Evolutionary conservation across 2,888 invertebrate genomes (phyloP).

Genomic region (Chymomyza caudatula): DNA sequence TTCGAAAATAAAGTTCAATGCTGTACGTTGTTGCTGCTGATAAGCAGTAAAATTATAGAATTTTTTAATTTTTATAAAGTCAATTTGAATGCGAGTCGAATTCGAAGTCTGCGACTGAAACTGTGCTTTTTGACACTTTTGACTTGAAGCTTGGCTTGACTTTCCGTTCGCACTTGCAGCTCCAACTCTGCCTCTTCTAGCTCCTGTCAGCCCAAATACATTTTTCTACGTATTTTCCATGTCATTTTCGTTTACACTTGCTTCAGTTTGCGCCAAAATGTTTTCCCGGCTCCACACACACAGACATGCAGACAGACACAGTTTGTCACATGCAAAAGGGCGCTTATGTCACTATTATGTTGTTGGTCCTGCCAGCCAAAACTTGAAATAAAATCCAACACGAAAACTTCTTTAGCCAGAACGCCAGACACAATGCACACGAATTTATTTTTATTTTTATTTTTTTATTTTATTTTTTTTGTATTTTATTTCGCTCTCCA

Average conservation of each 20-base stretch:
- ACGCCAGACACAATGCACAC: constrained; percentile 28
- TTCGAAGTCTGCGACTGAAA: not conserved
- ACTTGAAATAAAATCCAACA: not conserved
- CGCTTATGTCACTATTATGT: constrained; percentile 38
- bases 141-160: not conserved
- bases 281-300: too few species aligned
- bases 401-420: constrained; percentile 12
- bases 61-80: not conserved
- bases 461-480: constrained; percentile 25
- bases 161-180: constrained; percentile 12
- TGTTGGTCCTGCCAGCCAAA: not conserved
- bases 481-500: constrained; percentile 24
- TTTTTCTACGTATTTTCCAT: constrained; percentile 73
- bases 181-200: constrained; percentile 1
- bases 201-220: constrained; percentile 46
- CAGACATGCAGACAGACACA: not conserved
- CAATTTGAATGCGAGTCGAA: not conserved
- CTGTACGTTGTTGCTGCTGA: not conserved
- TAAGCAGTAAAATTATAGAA: not conserved
- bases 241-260: constrained; percentile 60
- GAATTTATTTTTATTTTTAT: constrained; percentile 32
- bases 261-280: constrained; percentile 61
- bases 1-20: not conserved
- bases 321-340: constrained; percentile 13
- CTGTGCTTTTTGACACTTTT: constrained; percentile 12